Conservation (phyloP, 1,140 invertebrate genomes). For the Patella vulgata region DNA sequence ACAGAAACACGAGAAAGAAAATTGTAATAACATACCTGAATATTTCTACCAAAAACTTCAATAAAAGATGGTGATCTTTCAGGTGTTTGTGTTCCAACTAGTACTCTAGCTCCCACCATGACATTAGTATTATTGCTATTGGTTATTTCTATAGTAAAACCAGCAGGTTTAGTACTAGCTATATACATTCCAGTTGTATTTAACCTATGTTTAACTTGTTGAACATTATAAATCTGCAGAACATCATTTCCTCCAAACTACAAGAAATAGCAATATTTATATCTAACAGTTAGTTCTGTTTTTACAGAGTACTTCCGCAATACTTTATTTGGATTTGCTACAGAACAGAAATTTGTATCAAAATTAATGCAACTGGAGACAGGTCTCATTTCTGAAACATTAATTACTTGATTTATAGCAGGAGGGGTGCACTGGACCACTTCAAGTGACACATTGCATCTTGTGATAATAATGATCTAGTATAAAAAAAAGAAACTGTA, state of each 20-base stretch:
- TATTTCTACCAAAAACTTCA: constrained; percentile 86
- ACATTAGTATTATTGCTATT: constrained; percentile 90
- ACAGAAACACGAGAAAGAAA: too few relatives aligned
- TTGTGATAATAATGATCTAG: too few relatives aligned
- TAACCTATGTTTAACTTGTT: constrained; percentile 93
- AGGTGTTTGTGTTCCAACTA: constrained; percentile 87
- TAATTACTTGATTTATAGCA: too few relatives aligned
- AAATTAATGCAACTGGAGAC: too few relatives aligned
- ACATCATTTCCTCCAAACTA: constrained; percentile 93
- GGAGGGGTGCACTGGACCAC: too few relatives aligned
- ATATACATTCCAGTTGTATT: constrained; percentile 77
- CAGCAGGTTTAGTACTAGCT: constrained; percentile 72
- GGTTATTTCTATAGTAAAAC: constrained; percentile 88
- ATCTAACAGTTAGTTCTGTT: too few relatives aligned
- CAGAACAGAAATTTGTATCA: too few relatives aligned
- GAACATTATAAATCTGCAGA: constrained; percentile 92
- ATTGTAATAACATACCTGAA: constrained; percentile 81
- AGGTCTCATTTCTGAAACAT: too few relatives aligned
- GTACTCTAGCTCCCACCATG: constrained; percentile 81
- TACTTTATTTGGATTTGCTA: too few relatives aligned
- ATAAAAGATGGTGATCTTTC: constrained; percentile 82
- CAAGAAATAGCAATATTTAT: constrained; percentile 27
- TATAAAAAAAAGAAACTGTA: too few relatives aligned
- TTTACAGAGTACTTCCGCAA: too few relatives aligned
- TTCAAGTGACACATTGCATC: too few relatives aligned